Conservation (phyloP, 2,113 vertebrate species). For the Carlito syrichta region DNA sequence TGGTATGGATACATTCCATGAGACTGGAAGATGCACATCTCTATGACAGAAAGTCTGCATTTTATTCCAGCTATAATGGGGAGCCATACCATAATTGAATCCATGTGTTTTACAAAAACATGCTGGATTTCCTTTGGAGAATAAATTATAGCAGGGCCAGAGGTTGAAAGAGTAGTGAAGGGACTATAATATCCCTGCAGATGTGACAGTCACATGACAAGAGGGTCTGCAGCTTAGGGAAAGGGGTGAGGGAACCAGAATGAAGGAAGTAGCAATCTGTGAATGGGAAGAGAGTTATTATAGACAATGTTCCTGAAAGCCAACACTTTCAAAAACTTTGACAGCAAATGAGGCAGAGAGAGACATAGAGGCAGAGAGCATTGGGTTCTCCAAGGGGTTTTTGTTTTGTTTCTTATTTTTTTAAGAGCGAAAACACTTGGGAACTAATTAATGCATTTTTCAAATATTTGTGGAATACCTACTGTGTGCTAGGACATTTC, state of each 20-base stretch:
- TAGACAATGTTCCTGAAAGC: background rate
- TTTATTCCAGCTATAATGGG: background rate
- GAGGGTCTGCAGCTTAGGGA: background rate
- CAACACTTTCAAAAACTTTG: background rate
- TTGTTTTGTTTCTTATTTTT: background rate
- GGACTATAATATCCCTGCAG: background rate
- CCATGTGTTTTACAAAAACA: background rate
- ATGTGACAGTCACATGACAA: fast-evolving
- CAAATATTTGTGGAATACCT: background rate
- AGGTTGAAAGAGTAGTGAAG: background rate
- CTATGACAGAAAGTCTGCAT: background rate
- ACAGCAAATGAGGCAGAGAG: too few species aligned
- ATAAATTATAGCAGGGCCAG: background rate
- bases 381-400: background rate
- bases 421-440: background rate
- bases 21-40: background rate
- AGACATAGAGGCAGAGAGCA: background rate
- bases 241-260: background rate
- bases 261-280: background rate
- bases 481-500: background rate
- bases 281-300: background rate
- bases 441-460: background rate
- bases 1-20: background rate
- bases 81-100: background rate
- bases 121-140: background rate